Evolutionary conservation across 30 jellyfish, hydroid and myxozoan species (phyloP), one percentile per base, ranked within the genome.

Genomic region (Catostylus mosaicus): DNA sequence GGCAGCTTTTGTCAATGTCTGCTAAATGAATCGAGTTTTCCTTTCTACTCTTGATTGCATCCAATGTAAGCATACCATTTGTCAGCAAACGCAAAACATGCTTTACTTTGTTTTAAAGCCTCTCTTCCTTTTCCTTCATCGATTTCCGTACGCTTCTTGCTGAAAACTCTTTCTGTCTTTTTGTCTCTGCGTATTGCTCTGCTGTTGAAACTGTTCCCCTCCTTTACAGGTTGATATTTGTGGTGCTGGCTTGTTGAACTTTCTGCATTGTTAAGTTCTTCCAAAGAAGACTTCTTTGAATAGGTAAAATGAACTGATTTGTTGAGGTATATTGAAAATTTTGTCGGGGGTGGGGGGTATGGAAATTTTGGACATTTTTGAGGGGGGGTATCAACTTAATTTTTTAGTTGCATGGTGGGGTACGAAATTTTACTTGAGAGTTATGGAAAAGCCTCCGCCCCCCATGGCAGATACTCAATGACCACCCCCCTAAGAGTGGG

Each of bases 1-100:
- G 80, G 72, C 89, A 61, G 89, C 89, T 27, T 60, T 78, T 78
- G 89, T 78, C 80, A 62, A 78, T 62, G 22, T 78, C 89, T 38
- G 80, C 89, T 47, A 60, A 61, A 60, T 78, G 80, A 78, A 78
- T 78, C 0, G 89, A 40, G 62, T 60, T 60, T 60, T 78, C 73
- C 32, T 78, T 72, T 78, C 89, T 78, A 29, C 62, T 63, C 48
- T 78, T 78, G 80, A 78, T 30, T 60, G 33, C 80, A 78, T 78
- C 89, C 80, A 78, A 32, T 62, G 80, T 40, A 62, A 59, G 77
- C 38, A 56, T 33, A 16, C 89, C 66, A 78, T 47, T 78, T 63
- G 80, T 78, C 43, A 60, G 80, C 16, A 63, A 61, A 78, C 67
- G 80, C 89, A 63, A 37, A 78, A 78, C 73, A 38, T 78, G 45